Evolutionary conservation across 2,888 invertebrate genomes (phyloP).

Genomic region (Rhamphomyia laevipes): DNA sequence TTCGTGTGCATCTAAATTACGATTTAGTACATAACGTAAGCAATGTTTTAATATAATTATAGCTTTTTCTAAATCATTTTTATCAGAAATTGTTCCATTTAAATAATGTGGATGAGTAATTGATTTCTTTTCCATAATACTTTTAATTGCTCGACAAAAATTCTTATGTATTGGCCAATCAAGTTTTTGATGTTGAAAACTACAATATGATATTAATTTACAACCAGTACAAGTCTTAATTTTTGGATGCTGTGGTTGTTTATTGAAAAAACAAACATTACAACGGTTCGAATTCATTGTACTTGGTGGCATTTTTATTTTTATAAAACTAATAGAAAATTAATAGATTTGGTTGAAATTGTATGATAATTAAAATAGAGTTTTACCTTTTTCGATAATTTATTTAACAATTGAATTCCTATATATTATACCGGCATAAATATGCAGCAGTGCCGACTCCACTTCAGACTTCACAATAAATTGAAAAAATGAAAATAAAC

Average conservation of each 20-base stretch:
- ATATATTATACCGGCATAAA: no score
- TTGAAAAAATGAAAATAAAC: no score
- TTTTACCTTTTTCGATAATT: no score
- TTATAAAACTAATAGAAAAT: no score
- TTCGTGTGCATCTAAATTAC: slow-evolving; percentile 21
- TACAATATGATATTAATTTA: slow-evolving; percentile 49
- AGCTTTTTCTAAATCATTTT: slow-evolving; percentile 16
- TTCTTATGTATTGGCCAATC: slow-evolving; percentile 53
- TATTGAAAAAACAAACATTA: not conserved
- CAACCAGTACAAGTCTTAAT: slow-evolving; percentile 47
- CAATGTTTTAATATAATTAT: slow-evolving; percentile 21
- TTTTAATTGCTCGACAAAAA: slow-evolving; percentile 39
- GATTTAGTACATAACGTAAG: slow-evolving; percentile 15
- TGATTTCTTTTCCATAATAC: slow-evolving; percentile 12
- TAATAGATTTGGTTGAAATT: no score
- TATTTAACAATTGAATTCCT: no score
- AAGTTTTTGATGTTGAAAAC: slow-evolving; percentile 49
- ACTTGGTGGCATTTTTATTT: not conserved
- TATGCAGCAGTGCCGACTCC: no score
- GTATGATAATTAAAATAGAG: no score
- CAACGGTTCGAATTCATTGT: not conserved
- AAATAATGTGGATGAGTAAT: slow-evolving; percentile 15
- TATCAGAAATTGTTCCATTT: slow-evolving; percentile 14
- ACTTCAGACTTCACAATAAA: no score
- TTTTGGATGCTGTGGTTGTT: not conserved